phyloP scores from a whole-genome alignment of 2,113 vertebrate species.

The Petrocephalus microphthalmus region DNA sequence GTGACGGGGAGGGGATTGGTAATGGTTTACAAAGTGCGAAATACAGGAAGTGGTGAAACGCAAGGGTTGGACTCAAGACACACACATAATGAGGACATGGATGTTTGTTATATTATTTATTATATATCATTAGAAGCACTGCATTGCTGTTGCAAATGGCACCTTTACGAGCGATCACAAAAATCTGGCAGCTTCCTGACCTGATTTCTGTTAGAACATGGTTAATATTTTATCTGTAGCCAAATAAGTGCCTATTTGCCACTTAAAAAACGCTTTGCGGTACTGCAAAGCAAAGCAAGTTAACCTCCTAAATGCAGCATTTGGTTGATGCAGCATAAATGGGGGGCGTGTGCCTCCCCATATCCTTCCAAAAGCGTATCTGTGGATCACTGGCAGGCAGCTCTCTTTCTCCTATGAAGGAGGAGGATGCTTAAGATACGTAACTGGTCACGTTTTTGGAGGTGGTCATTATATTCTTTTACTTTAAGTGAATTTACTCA shows the following conservation, averaged over 20 bases:
- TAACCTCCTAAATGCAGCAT: background rate
- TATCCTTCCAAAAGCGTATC: background rate
- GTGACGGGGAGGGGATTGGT: background rate
- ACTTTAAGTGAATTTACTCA: background rate
- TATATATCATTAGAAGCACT: background rate
- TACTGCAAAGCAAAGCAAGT: background rate
- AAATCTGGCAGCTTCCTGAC: background rate
- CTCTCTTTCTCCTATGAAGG: background rate
- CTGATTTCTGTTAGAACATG: background rate
- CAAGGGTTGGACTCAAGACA: background rate
- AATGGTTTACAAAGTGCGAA: background rate
- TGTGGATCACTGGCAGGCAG: background rate
- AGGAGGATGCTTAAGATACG: background rate
- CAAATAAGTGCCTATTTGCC: background rate
- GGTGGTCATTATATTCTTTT: background rate
- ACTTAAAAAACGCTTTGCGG: background rate
- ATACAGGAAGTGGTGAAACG: background rate
- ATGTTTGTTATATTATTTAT: background rate
- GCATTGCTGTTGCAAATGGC: background rate
- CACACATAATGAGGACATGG: background rate
- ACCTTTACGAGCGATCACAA: background rate
- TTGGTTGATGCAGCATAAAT: background rate
- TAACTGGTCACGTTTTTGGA: background rate
- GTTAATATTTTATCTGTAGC: background rate
- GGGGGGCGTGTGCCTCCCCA: background rate